Evolutionary conservation across 2,113 vertebrate genomes (phyloP), one percentile per base, ranked within the genome.

Genomic region (mouse (Mus musculus)): DNA sequence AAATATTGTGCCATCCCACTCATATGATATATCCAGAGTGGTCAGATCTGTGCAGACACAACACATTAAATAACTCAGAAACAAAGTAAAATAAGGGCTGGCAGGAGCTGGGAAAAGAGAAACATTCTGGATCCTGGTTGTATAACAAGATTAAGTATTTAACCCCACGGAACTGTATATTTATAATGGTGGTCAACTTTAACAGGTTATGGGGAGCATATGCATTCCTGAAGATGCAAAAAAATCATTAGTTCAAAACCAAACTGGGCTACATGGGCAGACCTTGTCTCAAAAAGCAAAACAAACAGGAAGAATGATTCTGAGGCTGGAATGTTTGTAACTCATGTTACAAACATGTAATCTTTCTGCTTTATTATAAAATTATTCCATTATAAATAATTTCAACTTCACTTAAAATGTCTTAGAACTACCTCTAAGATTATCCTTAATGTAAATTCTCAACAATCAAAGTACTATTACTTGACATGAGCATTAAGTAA

Each of bases 401-500:
- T 78, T 90, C 24, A 63, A 63, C 59, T 85, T 65, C 61, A 67
- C 42, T 86, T 65, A 46, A 67, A 33, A 69, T 36, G 69, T 69
- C 28, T 69, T 69, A 52, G 33, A 81, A 71, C 7, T 33, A 22
- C 42, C 59, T 90, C 28, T 89, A 73, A 13, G 91, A 24, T 89
- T 30, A 72, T 65, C 52, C 52, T 92, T 86, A 89, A 42, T 89
- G 86, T 76, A 63, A 81, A 78, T 69, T 30, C 14, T 33, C 52
- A 86, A 56, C 39, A 73, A 91, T 80, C 33, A 81, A 94, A 96
- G 77, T 5, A 86, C 12, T 52, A 89, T 30, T 90, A 54, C 69
- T 46, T 86, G n/a, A 67, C 56, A 97, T 20, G 59, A 94, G 42
- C 36, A 91, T 59, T 80, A 91, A 90, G 90, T 24, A 73, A 81